Evolutionary conservation across 2,797 vertebrate genomes (phyloP).

Genomic region (Mormyrus hasselquistii): DNA sequence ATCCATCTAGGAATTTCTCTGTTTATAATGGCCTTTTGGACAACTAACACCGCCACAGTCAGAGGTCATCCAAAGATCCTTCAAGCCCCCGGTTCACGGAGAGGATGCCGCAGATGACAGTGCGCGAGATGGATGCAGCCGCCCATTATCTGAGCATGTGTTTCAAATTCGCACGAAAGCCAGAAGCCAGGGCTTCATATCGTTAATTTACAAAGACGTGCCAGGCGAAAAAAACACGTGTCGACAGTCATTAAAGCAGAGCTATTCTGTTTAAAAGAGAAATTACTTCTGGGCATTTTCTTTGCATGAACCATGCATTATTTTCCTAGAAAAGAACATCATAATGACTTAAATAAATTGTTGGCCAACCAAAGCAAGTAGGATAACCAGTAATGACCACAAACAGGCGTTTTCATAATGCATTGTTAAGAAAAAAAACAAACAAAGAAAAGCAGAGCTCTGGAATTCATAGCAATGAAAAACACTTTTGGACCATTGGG

Average conservation of each 20-base stretch:
- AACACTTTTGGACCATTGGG: background rate
- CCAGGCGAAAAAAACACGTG: background rate
- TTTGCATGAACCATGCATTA: background rate
- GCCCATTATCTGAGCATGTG: conserved; percentile 3
- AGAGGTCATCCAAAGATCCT: background rate
- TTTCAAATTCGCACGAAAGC: background rate
- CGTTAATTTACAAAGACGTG: background rate
- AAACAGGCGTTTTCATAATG: background rate
- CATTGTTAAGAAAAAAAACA: background rate
- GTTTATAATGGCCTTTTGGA: background rate
- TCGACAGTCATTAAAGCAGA: background rate
- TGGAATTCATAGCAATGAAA: background rate
- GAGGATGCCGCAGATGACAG: background rate
- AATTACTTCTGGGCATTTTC: background rate
- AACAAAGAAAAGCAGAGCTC: background rate
- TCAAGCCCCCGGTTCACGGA: background rate
- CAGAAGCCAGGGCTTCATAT: background rate
- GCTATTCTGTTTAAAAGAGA: background rate
- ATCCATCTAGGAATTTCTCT: background rate
- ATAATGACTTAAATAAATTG: background rate
- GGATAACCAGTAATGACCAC: background rate
- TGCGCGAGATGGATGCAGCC: background rate
- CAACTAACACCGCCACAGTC: background rate
- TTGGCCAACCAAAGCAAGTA: background rate
- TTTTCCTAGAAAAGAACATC: background rate